Conservation (phyloP, 2,113 vertebrate species). For the Diphyllodes magnificus region DNA sequence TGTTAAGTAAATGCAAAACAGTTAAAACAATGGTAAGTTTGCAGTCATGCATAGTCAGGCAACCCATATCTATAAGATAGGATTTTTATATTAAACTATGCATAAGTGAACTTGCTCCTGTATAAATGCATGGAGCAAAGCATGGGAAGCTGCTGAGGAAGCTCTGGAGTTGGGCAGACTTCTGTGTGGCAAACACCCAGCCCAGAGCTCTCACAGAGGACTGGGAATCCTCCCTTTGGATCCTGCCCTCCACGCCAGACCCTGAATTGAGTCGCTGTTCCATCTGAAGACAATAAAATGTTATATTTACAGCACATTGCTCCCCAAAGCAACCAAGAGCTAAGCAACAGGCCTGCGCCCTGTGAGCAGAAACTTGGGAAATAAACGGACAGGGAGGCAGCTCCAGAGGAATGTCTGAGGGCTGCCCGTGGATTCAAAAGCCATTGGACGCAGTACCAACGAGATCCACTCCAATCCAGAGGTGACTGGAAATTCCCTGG, state of each 20-base stretch:
- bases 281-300: neutral
- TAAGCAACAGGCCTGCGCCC: neutral
- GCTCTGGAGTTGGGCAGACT: neutral
- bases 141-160: neutral
- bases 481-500: neutral
- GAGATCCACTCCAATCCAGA: neutral
- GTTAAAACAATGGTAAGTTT: neutral
- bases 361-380: neutral
- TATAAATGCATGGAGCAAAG: neutral
- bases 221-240: neutral
- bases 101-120: neutral
- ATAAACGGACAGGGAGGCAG: neutral
- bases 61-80: neutral
- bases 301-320: neutral
- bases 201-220: neutral
- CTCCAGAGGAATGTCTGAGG: neutral
- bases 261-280: neutral
- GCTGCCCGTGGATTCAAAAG: accelerated
- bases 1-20: neutral
- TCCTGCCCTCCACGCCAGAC: neutral
- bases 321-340: constrained; percentile 28
- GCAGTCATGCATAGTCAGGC: neutral
- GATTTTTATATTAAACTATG: neutral
- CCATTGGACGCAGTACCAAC: neutral
- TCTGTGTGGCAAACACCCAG: neutral